phyloP scores from a whole-genome alignment of 2,888 invertebrate species.

The Caenorhabditis angaria region DNA sequence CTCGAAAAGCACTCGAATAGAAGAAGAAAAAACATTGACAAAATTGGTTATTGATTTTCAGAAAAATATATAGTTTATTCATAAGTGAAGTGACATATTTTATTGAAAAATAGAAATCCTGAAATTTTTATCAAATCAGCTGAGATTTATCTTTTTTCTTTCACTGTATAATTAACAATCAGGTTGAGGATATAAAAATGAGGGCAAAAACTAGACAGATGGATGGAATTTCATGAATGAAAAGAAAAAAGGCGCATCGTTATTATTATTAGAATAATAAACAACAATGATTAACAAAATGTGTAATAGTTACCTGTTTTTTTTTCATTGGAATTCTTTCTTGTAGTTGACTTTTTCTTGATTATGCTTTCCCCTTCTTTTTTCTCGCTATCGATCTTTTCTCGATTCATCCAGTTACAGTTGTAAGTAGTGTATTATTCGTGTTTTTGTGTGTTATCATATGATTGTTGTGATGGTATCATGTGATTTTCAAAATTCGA shows the following conservation, averaged over 20 bases:
- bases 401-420: not conserved
- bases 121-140: too few species aligned
- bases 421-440: not conserved
- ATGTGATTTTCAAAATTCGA: conserved; percentile 2
- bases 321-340: not conserved
- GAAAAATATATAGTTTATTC: not conserved
- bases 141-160: too few species aligned
- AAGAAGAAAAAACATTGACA: not conserved
- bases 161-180: not conserved
- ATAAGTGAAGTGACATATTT: too few species aligned
- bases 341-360: not conserved
- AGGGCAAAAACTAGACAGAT: not conserved
- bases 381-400: not conserved
- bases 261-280: not conserved
- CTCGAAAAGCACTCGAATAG: not conserved
- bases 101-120: too few species aligned
- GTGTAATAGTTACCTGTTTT: conserved; percentile 4
- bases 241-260: not conserved
- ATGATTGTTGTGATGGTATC: not conserved
- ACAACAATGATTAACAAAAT: not conserved
- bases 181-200: not conserved
- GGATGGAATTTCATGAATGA: not conserved
- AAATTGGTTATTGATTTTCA: not conserved
- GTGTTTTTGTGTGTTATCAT: too few species aligned
- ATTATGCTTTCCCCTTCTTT: not conserved